Evolutionary conservation across 2,888 invertebrate species (phyloP), one percentile per base, ranked within the genome.

Genomic region (Aphidius colemani): DNA sequence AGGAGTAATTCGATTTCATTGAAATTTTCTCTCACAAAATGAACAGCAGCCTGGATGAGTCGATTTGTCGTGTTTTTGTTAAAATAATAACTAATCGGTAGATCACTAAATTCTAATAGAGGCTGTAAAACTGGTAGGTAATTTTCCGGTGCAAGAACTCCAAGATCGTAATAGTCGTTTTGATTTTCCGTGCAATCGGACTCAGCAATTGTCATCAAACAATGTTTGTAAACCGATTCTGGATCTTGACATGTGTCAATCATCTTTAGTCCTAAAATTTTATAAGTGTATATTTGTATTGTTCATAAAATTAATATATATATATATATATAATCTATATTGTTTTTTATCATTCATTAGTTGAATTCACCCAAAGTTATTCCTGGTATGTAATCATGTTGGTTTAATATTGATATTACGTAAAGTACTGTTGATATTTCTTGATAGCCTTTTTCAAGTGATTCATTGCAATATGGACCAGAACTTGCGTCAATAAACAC

Each of bases 401-500:
- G 77, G 66, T 82, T 83, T 59, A 85, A 71, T 49, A 77, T 76
- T 65, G 78, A 76, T 11, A 81, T 76, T 11, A 83, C 79, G 66
- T 82, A 78, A 7, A 82, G 73, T 3, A 83, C 81, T 11, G 84
- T 80, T 7, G 82, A 78, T 46, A 82, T 74, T 69, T 83, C 78
- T 64, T 84, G 81, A 59, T 79, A 74, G 13, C 82, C 83, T 55
- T 75, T 77, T 9, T 72, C 63, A 46, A 78, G 76, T 5, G 81
- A 76, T 9, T 74, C 71, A 45, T 83, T 80, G 67, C 84, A 84
- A 50, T 82, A 77, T 0, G 78, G 77, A 5, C 83, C 84, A n/a
- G 75, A 70, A 68, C 82, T 82, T 3, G 76, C 72, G 62, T 82
- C 82, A 53, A 83, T 75, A 55, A 84, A 78, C 13, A 79, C 84